Base-by-base conservation (phyloP, 2,888 invertebrate genomes). In the Ctenicera cuprea region DNA sequence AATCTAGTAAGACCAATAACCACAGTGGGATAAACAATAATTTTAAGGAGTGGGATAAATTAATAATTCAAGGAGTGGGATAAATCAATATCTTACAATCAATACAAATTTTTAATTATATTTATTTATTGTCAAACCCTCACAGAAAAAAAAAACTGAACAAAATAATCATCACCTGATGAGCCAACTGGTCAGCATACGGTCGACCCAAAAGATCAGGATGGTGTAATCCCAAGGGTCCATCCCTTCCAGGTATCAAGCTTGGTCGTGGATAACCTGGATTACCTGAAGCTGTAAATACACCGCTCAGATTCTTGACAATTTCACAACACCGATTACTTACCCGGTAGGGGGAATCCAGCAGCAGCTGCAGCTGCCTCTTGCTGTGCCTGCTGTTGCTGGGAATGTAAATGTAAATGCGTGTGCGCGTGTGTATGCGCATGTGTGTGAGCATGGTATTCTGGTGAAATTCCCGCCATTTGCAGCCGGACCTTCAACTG, bases 401-500 rank as follows among this genome's bases (percentile, higher is more conserved):
- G 93, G 80, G 93, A 90, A 89, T 95, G 94, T 81, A 95, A 91
- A 89, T 95, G 95, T 81, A 94, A 93, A 89, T 95, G 95, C 83
- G 96, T 94, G 89, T 97, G 96, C 85, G 96, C 94, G 87, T 95
- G 95, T 80, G 95, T 95, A 89, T 96, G 95, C 82, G 95, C 95
- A 88, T 96, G 96, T 81, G 96, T 95, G 89, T 97, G 96, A 84
- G 95, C 95, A 88, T 96, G 96, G 89, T 95, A 95, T 89, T 95
- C 95, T 62, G 94, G 94, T 82, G 92, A 93, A 83, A 94, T 93
- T 86, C 96, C 95, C 82, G 96, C 96, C 96, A 97, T 96, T 90
- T 97, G 97, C 86, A 97, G 89, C 81, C 97, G 94, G 79, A 92
- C 87, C 87, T 87, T 59, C 5, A 59, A 57, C 20, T 50, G 18